A percentile compares a stretch with the other conserved stretches of the same genome.
These are phyloP conservation scores for Sipunculus nudus DNA, from an alignment of 2,888 invertebrate genomes.

Conservation along the genomic window DNA sequence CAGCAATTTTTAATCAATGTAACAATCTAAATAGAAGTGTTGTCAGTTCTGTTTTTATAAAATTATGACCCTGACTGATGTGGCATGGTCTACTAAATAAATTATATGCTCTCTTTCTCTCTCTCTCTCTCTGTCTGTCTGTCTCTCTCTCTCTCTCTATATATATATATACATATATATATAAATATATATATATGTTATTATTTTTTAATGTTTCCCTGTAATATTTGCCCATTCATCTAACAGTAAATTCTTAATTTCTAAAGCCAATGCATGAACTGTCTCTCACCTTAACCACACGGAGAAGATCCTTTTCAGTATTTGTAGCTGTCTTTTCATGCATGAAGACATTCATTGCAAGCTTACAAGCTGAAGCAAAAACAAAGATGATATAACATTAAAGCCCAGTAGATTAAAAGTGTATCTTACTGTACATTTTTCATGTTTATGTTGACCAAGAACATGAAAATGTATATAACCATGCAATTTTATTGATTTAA, in stretches of 20 bases:
- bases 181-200: too few species aligned
- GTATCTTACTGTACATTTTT: not conserved
- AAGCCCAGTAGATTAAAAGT: not conserved
- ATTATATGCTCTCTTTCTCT: too few species aligned
- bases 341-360: slow-evolving; percentile 87
- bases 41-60: too few species aligned
- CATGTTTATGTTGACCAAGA: not conserved
- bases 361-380: slow-evolving; percentile 75
- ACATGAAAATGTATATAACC: not conserved
- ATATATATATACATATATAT: too few species aligned
- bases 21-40: too few species aligned
- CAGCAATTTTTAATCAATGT: too few species aligned
- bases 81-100: too few species aligned
- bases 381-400: slow-evolving; percentile 3
- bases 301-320: slow-evolving; percentile 89
- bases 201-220: too few species aligned
- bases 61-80: too few species aligned
- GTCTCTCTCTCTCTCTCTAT: too few species aligned
- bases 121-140: too few species aligned
- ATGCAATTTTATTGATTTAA: not conserved
- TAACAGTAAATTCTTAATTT: not conserved
- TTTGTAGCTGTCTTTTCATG: slow-evolving; percentile 78
- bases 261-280: not conserved
- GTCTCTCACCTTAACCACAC: slow-evolving; percentile 77
- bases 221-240: too few species aligned